Evolutionary conservation across 2,797 vertebrate genomes (phyloP), one percentile per base, ranked within the genome.

Genomic region (Sarcoramphus papa): DNA sequence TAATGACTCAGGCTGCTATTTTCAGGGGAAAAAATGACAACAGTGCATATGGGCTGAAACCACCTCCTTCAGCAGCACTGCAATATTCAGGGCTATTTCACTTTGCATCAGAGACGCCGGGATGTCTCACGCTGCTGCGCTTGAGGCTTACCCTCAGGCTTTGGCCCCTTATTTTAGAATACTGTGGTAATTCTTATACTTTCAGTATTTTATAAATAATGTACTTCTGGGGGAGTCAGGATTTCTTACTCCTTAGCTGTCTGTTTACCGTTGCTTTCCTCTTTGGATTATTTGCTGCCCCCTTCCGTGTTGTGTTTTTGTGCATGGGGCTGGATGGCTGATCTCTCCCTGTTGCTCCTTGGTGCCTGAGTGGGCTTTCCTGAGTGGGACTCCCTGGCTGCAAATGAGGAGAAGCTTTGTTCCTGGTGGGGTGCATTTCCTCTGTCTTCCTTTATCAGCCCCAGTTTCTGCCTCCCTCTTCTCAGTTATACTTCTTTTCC

Each of bases 1-100:
- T 72, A 92, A 81, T 92, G 94, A 91, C 85, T 92, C 75, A 93
- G 85, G 57, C 75, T 88, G 69, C 87, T 94, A 40, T 94, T 96
- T 94, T 85, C 60, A 85, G 77, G 31, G 21, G 35, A 0, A 3
- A 27, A 78, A 67, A 88, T 40, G n/a, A 33, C 67, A 93, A 27
- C 69, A n/a, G 86, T 56, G 56, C 28, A 33, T 82, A 72, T 88
- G 76, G 47, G 53, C 73, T 19, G 14, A 80, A 88, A 59, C 20
- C 59, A 57, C 40, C 63, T 93, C 48, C 67, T 68, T 78, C 54
- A 33, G 89, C 47, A 6, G 43, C 60, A 37, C 68, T 67, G 86
- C 75, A 60, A 4, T 35, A 56, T 64, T 92, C 47, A 28, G 43
- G 57, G 50, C 37, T 91, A 9, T 91, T 93, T 88, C 60, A 7